These are phyloP conservation scores for Manis javanica DNA, from an alignment of 2,797 vertebrate species.

Conservation along the genomic window DNA sequence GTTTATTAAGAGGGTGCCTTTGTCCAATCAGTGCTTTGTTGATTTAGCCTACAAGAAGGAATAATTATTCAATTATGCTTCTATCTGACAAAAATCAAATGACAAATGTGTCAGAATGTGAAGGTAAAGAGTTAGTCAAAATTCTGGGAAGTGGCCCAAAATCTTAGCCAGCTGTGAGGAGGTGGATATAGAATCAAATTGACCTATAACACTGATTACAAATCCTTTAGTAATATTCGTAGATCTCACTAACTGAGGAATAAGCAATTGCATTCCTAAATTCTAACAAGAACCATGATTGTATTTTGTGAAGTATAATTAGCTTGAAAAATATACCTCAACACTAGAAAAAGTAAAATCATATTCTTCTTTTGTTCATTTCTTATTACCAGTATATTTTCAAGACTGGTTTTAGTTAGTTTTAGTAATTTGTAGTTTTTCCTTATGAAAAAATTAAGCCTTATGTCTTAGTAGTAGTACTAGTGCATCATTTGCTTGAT, in stretches of 20 bases:
- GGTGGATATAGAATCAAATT: constrained; percentile 6
- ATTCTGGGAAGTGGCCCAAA: constrained; percentile 67
- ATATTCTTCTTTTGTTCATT: not conserved
- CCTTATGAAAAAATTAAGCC: not conserved
- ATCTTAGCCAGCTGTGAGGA: constrained; percentile 51
- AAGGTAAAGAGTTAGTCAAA: constrained; percentile 27
- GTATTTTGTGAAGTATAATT: constrained; percentile 42
- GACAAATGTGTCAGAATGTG: constrained; percentile 78
- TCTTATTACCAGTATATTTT: not conserved
- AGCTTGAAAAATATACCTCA: constrained; percentile 52
- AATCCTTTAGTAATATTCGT: constrained; percentile 52
- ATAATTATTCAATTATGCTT: constrained; percentile 88
- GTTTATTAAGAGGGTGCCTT: constrained; percentile 77
- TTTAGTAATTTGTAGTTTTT: not conserved
- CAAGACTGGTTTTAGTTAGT: not conserved
- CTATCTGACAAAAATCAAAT: constrained; percentile 86
- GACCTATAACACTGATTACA: not conserved
- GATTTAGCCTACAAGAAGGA: constrained; percentile 84
- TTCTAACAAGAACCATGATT: constrained; percentile 1
- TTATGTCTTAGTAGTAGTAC: constrained; percentile 19
- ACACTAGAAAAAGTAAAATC: constrained; percentile 23
- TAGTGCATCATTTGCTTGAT: not conserved
- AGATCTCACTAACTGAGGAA: constrained; percentile 1
- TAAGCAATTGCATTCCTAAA: constrained; percentile 57
- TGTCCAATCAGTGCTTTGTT: constrained; percentile 90